phyloP scores from a whole-genome alignment of 1,140 invertebrate species.

The Alviniconcha marisindica region DNA sequence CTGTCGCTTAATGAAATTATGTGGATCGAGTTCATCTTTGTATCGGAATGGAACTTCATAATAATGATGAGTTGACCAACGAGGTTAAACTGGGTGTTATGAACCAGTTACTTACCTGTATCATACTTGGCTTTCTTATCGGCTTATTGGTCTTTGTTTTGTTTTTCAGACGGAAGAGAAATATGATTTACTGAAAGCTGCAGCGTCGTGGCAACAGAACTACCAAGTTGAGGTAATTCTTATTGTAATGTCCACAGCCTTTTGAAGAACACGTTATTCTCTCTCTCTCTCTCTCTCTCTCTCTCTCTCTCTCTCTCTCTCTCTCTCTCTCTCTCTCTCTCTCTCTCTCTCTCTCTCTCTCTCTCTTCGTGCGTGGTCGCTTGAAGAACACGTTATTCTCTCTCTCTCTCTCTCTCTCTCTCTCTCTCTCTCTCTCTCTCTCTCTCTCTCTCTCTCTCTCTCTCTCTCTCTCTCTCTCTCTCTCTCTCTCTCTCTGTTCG shows the following conservation, averaged over 20 bases:
- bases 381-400: too few species aligned
- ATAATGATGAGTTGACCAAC: too few species aligned
- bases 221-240: slow-evolving; percentile 31
- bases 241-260: neutral
- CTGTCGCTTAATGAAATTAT: too few species aligned
- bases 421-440: slow-evolving; percentile 21
- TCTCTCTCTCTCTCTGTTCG: slow-evolving; percentile 71
- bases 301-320: too few species aligned
- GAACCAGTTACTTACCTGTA: too few species aligned
- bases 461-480: slow-evolving; percentile 30
- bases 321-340: neutral
- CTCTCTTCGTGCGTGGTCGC: neutral
- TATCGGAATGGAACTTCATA: too few species aligned
- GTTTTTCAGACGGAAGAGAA: slow-evolving; percentile 32
- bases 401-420: slow-evolving; percentile 23
- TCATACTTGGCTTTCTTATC: too few species aligned
- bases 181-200: slow-evolving; percentile 31
- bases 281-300: too few species aligned
- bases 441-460: slow-evolving; percentile 28
- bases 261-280: neutral
- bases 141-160: too few species aligned
- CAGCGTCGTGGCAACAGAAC: slow-evolving; percentile 38
- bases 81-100: too few species aligned
- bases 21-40: too few species aligned
- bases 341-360: neutral